Base-by-base conservation (phyloP, 2,797 vertebrate genomes). In the Coccyzus lansbergi region DNA sequence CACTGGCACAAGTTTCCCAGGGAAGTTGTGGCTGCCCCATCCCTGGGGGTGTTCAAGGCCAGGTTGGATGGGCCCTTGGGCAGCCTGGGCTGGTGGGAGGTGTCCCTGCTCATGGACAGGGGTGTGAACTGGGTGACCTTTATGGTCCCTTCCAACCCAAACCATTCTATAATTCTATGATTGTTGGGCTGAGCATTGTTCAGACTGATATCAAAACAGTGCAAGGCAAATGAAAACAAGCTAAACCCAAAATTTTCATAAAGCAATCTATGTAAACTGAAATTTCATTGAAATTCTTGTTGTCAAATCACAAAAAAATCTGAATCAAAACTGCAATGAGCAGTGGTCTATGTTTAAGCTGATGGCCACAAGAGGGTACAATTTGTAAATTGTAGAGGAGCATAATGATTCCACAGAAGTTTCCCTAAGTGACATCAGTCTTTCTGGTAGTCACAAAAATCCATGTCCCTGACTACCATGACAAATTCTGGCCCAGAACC, bases 281-380 rank as follows among this genome's bases (percentile, higher is more conserved):
- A 89, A 89, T 69, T 8, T 56, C 22, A 79, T 51, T 65, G 28
- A 74, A 67, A 29, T 34, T 71, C 25, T 38, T 42, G 29, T 67
- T 88, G 76, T 83, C 56, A 85, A 58, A 38, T 71, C 29, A 74
- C 46, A 36, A 72, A 52, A 31, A 17, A 31, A 15, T 5, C 14
- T 25, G 19, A 68, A 65, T n/a, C 10, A 79, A 38, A 82, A 31
- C 63, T 3, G 5, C 55, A 82, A 63, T 20, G 24, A 86, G 40
- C 24, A 60, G 24, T 5, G 15, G 33, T 36, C 56, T 91, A 36
- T 49, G 5, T n/a, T 94, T 93, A 90, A 86, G 83, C 56, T 46
- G 68, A 83, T 44, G 81, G 81, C 90, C 90, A 92, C 92, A 90
- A 92, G 86, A 93, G 70, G 88, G 88, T 95, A 91, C 77, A 93